Percentiles rank a stretch among this genome's conserved stretches.
Conservation (phyloP, 1,140 invertebrate species). For the Odontomachus brunneus region DNA sequence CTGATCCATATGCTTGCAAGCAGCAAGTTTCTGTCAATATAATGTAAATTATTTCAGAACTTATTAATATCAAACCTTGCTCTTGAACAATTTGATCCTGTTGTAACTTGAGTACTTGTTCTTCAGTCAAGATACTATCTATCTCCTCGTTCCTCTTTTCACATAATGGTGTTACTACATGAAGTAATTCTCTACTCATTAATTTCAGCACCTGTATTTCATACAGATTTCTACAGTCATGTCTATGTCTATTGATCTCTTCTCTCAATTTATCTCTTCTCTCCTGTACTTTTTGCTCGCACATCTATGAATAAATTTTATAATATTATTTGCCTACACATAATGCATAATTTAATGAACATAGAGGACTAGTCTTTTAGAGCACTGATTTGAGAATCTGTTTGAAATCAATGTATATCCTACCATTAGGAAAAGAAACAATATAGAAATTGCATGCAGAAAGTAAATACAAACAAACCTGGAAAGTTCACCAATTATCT, state of each 20-base stretch:
- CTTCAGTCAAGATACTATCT: slow-evolving; percentile 60
- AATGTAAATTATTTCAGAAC: too few relatives aligned
- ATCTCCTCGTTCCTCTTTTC: slow-evolving; percentile 18
- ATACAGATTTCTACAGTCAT: slow-evolving; percentile 61
- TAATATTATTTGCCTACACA: not conserved
- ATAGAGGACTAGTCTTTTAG: not conserved
- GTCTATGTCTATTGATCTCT: slow-evolving; percentile 76
- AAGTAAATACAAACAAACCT: too few relatives aligned
- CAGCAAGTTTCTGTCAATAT: not conserved
- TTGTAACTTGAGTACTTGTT: slow-evolving; percentile 74
- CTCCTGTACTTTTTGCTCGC: slow-evolving; percentile 78
- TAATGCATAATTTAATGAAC: not conserved
- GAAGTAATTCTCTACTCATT: slow-evolving; percentile 74
- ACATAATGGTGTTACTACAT: slow-evolving; percentile 66
- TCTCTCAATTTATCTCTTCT: slow-evolving; percentile 79
- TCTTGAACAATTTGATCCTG: slow-evolving; percentile 70
- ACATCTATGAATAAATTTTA: slow-evolving; percentile 76
- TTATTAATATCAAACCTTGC: slow-evolving; percentile 63
- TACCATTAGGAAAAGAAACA: too few relatives aligned
- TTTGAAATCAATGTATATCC: too few relatives aligned
- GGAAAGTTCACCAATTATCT: too few relatives aligned
- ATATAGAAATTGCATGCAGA: too few relatives aligned
- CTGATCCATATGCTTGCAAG: not conserved
- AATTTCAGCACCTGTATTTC: slow-evolving; percentile 73
- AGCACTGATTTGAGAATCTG: not conserved